These are phyloP conservation scores for Phymanthus crucifer DNA, from an alignment of 92 coral and sea anemone species.

Conservation along the genomic window DNA sequence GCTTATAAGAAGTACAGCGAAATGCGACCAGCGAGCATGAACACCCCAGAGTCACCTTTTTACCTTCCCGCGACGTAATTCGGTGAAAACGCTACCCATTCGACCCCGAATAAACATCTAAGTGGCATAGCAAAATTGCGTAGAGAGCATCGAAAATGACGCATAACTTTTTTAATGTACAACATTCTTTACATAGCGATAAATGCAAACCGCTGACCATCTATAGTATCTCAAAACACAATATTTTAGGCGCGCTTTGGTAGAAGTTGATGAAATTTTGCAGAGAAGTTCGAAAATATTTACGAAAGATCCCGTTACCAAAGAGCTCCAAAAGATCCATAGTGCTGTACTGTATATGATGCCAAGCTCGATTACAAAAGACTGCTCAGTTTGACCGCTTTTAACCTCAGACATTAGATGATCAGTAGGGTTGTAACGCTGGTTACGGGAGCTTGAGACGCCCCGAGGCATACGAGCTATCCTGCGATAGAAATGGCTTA, in stretches of 20 bases:
- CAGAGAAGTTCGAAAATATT: not conserved
- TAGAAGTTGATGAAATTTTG: constrained; percentile 3
- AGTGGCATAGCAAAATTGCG: not conserved
- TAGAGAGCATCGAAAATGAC: not conserved
- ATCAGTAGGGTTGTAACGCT: constrained; percentile 8
- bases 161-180: too few species aligned
- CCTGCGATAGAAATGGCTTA: constrained; percentile 37
- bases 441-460: constrained; percentile 18
- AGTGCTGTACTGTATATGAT: not conserved
- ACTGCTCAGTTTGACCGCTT: constrained; percentile 36
- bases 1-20: too few species aligned
- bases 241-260: constrained; percentile 1
- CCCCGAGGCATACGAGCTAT: constrained; percentile 16
- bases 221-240: not conserved
- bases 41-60: too few species aligned
- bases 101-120: too few species aligned
- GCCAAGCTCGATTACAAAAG: constrained; percentile 22
- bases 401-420: constrained; percentile 34
- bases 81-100: too few species aligned
- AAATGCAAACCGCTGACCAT: constrained; percentile 31
- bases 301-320: not conserved
- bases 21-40: too few species aligned
- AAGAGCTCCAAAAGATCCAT: not conserved
- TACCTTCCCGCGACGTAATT: too few species aligned
- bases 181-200: constrained; percentile 30